Percentiles rank a stretch among this genome's conserved stretches.
These are phyloP conservation scores for Syrista parreyssii DNA, from an alignment of 2,888 invertebrate genomes.

Conservation along the genomic window DNA sequence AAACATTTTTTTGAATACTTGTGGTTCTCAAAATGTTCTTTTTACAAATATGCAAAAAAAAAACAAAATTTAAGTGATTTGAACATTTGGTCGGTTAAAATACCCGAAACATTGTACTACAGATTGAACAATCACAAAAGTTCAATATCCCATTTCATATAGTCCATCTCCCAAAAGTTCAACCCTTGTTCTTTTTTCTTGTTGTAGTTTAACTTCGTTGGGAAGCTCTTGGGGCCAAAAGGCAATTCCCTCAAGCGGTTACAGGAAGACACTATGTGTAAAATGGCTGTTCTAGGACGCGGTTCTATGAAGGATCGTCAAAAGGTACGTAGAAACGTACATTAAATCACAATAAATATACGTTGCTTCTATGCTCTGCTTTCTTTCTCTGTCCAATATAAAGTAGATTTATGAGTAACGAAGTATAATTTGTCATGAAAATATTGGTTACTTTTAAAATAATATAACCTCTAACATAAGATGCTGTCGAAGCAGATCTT, in stretches of 20 bases:
- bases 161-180: slow-evolving; percentile 14
- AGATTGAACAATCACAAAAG: too few relatives aligned
- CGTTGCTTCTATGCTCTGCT: not conserved
- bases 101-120: too few relatives aligned
- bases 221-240: slow-evolving; percentile 92
- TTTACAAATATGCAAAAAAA: too few relatives aligned
- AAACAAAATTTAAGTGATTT: too few relatives aligned
- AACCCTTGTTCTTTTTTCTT: slow-evolving; percentile 36
- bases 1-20: too few relatives aligned
- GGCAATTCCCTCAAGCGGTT: slow-evolving; percentile 92
- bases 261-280: slow-evolving; percentile 95
- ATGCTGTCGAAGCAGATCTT: slow-evolving; percentile 2
- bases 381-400: slow-evolving; percentile 13
- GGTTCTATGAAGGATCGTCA: slow-evolving; percentile 95
- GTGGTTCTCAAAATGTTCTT: too few relatives aligned
- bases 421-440: not conserved
- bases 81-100: too few relatives aligned
- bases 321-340: slow-evolving; percentile 76
- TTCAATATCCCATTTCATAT: too few relatives aligned
- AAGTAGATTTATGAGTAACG: slow-evolving; percentile 9
- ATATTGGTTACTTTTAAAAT: slow-evolving; percentile 10
- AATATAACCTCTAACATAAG: slow-evolving; percentile 3
- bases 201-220: slow-evolving; percentile 94
- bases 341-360: not conserved
- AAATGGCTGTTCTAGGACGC: slow-evolving; percentile 93